These are phyloP conservation scores for Todiramphus chloris DNA, from an alignment of 2,113 vertebrate species.

Conservation along the genomic window DNA sequence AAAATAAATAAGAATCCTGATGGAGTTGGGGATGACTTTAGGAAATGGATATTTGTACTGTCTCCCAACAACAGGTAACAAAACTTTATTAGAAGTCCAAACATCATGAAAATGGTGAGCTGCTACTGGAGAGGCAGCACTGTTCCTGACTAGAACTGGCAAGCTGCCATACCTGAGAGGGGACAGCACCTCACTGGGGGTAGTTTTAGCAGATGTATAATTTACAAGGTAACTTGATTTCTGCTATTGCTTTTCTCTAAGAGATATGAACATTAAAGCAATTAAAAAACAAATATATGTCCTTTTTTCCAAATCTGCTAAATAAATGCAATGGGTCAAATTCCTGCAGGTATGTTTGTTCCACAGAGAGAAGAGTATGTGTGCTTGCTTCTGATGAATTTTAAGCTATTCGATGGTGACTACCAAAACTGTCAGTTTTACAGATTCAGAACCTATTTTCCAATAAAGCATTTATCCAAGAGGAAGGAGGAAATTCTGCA, in stretches of 20 bases:
- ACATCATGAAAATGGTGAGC: not conserved
- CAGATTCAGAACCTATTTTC: not conserved
- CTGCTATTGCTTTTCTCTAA: not conserved
- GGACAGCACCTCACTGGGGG: too few species aligned
- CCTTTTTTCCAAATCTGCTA: not conserved
- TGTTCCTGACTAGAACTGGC: not conserved
- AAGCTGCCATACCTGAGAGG: not conserved
- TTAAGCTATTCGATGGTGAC: not conserved
- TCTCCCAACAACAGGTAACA: not conserved
- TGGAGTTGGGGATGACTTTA: not conserved
- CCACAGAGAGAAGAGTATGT: fast-evolving
- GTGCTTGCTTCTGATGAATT: not conserved
- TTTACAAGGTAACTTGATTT: not conserved
- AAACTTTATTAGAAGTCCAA: not conserved
- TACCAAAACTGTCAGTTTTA: not conserved
- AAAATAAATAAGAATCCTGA: not conserved
- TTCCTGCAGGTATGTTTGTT: not conserved
- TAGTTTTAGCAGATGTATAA: not conserved
- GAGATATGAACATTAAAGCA: not conserved
- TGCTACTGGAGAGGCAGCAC: not conserved
- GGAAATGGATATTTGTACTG: not conserved
- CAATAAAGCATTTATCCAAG: not conserved
- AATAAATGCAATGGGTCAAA: not conserved
- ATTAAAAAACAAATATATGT: not conserved
- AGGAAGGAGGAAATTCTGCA: not conserved